Conservation (phyloP, 2,888 invertebrate genomes). For the Hyalella azteca region DNA sequence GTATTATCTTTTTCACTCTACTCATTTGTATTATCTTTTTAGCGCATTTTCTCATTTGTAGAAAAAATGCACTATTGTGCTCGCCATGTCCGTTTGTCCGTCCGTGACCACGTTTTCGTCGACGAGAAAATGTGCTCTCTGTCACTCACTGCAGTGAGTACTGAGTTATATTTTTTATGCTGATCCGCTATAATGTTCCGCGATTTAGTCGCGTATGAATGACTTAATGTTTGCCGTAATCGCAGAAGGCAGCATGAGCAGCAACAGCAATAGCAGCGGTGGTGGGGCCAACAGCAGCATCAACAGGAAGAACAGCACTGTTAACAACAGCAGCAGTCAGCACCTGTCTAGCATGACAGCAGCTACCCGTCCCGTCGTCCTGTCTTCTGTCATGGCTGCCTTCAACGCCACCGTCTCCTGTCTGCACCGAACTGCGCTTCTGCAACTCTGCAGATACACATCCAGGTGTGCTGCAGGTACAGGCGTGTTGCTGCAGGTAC, state of each 20-base stretch:
- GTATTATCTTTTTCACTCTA: no score
- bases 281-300: neutral
- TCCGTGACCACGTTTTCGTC: no score
- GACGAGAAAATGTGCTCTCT: no score
- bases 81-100: no score
- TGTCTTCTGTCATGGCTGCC: slow-evolving; percentile 85
- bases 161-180: no score
- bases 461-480: slow-evolving; percentile 69
- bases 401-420: slow-evolving; percentile 85
- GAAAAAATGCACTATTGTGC: no score
- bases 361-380: slow-evolving; percentile 81
- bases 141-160: no score
- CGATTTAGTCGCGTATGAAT: no score
- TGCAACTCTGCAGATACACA: slow-evolving; percentile 80
- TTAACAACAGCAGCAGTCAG: slow-evolving; percentile 63
- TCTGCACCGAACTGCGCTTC: slow-evolving; percentile 77
- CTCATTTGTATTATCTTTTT: no score
- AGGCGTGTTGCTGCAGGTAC: neutral
- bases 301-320: slow-evolving; percentile 23
- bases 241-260: slow-evolving; percentile 23
- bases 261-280: slow-evolving; percentile 8
- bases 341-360: slow-evolving; percentile 89
- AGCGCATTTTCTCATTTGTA: no score
- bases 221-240: neutral
- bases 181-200: no score